A percentile compares a stretch with the other conserved stretches of the same genome.
These are phyloP conservation scores for Hartigia nigra DNA, from an alignment of 2,888 invertebrate species.

Conservation along the genomic window DNA sequence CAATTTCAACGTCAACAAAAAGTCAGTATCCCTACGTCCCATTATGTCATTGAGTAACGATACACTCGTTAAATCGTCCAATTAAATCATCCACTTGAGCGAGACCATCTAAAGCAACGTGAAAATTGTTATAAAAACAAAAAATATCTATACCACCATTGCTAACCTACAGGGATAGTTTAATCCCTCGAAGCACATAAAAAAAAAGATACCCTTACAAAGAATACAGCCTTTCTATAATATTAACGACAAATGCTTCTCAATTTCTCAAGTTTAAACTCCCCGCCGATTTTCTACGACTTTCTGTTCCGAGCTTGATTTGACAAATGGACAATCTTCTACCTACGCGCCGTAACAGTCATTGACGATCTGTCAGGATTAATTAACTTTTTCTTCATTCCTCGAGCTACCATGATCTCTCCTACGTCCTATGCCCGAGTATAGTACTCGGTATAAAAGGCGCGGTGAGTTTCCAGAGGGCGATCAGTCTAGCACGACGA, in stretches of 20 bases:
- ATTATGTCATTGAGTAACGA: not conserved
- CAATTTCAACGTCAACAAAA: not conserved
- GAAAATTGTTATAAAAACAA: not conserved
- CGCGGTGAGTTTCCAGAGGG: constrained; percentile 33
- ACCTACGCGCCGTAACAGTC: not conserved
- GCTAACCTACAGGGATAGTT: no score
- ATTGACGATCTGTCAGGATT: not conserved
- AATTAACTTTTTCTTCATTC: not conserved
- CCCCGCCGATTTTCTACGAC: not conserved
- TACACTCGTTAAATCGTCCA: constrained; percentile 41
- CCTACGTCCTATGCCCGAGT: not conserved
- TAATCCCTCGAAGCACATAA: no score
- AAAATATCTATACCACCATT: no score
- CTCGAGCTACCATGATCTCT: not conserved
- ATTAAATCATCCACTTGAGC: constrained; percentile 29
- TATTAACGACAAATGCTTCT: not conserved
- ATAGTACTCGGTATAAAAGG: constrained; percentile 41
- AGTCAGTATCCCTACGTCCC: not conserved
- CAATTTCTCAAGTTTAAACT: not conserved
- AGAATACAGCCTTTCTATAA: no score
- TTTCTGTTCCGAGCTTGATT: not conserved
- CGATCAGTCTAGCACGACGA: constrained; percentile 50
- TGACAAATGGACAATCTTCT: not conserved
- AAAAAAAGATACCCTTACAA: no score
- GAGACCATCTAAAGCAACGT: not conserved